These are phyloP conservation scores for Idris sp. DNA, from an alignment of 1,140 invertebrate genomes.

Conservation along the genomic window DNA sequence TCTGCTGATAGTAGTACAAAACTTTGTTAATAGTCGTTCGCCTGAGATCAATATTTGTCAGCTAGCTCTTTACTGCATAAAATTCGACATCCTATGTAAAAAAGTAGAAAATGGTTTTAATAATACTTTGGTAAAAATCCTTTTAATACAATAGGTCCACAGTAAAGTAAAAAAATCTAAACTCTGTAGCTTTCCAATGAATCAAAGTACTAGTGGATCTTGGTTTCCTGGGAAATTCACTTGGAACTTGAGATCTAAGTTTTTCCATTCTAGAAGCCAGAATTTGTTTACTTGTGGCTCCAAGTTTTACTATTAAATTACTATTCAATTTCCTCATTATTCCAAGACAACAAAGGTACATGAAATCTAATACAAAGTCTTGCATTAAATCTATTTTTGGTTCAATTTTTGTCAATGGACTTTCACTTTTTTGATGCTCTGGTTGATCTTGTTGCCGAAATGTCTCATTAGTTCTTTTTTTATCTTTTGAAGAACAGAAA, in stretches of 20 bases:
- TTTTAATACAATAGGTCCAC: background rate
- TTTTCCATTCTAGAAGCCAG: background rate
- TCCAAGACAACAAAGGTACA: constrained; percentile 13
- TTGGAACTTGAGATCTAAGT: background rate
- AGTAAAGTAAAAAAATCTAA: background rate
- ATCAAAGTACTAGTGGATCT: background rate
- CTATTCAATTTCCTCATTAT: constrained; percentile 7
- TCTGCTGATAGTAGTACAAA: too few species aligned
- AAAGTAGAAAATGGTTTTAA: background rate
- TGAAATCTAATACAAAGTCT: constrained; percentile 23
- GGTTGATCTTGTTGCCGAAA: constrained; percentile 6
- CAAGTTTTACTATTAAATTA: background rate
- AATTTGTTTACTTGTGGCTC: background rate
- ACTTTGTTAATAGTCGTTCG: too few species aligned
- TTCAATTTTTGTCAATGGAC: constrained; percentile 13
- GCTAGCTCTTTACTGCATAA: too few species aligned
- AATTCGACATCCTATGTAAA: too few species aligned
- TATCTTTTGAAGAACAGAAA: too few species aligned
- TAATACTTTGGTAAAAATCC: background rate
- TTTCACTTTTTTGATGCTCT: constrained; percentile 1
- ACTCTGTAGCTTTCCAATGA: constrained; percentile 2
- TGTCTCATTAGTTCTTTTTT: background rate
- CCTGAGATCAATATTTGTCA: too few species aligned
- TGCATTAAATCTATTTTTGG: constrained; percentile 9
- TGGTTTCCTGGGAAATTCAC: constrained; percentile 3